Conservation (phyloP, 2,797 vertebrate species). For the Sebastiscus tertius region DNA sequence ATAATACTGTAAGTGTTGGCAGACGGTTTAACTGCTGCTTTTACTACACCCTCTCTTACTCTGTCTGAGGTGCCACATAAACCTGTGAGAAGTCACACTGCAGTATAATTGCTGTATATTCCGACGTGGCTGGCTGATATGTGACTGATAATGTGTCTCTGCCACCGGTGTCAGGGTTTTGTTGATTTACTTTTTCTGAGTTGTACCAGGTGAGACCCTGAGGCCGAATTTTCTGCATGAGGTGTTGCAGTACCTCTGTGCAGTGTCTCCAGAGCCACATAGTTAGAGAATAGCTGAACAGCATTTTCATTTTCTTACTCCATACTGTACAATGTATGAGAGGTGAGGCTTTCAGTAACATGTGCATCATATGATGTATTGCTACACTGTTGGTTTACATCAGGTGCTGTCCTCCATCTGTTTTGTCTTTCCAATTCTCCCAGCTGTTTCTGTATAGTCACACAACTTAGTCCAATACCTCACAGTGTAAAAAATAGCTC, state of each 20-base stretch:
- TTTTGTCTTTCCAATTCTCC: neutral
- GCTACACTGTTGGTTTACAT: neutral
- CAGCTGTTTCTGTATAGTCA: neutral
- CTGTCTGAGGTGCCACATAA: slow-evolving; percentile 23
- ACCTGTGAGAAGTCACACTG: slow-evolving; percentile 20
- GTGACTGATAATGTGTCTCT: neutral
- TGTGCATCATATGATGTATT: too few relatives aligned
- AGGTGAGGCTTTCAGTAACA: neutral
- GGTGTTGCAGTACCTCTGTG: neutral
- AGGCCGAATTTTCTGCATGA: neutral
- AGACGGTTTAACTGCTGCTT: slow-evolving; percentile 51
- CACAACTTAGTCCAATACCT: neutral
- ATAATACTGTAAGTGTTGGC: slow-evolving; percentile 18
- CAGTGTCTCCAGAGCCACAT: neutral
- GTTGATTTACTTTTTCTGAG: slow-evolving; percentile 7
- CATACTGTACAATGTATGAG: neutral
- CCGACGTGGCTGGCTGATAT: neutral
- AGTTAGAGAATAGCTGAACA: neutral
- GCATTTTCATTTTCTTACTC: neutral
- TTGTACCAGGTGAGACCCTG: neutral
- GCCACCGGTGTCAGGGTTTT: neutral
- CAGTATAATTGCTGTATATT: slow-evolving; percentile 10
- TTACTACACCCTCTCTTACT: slow-evolving; percentile 27
- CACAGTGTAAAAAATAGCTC: neutral
- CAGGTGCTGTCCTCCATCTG: neutral